Evolutionary conservation across 1,140 invertebrate species (phyloP), one percentile per base, ranked within the genome.

Genomic region (Calliopsis andreniformis): DNA sequence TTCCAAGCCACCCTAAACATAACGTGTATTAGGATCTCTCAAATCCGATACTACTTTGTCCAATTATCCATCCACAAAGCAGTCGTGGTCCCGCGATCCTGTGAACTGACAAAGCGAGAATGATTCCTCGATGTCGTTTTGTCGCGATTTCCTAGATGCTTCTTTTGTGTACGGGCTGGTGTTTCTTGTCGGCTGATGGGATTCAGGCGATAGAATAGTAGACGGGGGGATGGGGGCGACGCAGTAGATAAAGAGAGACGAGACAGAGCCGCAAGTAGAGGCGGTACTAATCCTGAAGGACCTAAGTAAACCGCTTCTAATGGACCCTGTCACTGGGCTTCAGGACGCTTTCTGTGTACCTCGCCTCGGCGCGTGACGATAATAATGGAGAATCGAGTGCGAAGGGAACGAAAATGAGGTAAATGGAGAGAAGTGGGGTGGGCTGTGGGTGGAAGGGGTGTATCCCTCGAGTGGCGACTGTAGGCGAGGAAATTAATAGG

Each of bases 241-340:
- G 0, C 0, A 23, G 8, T 45, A 67, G 70, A 62, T 55, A 76
- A 51, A 68, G 63, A 62, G 45, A 30, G 39, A 47, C 35, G 49
- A 25, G 4, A 39, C 3, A 47, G 53, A 69, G 47, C 68, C 45
- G 55, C 23, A 45, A 72, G 63, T 42, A 47, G 56, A 71, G 63
- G 78, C 49, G 58, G 78, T 47, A 78, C 72, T 83, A 83, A 85
- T 85, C 85, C 79, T 80, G 28, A 79, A 85, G 81, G 78, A 83
- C 82, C 83, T 83, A 81, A 86, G 85, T 86, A 86, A 86, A 85
- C 85, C 78, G 83, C 80, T 86, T 86, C 85, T 86, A 86, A 86
- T 86, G 85, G 85, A 86, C 79, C 76, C 83, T 83, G 83, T 86
- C 85, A 83, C 56, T 62, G 71, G 76, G 61, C 80, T 82, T 79